Percentiles rank a stretch among this genome's conserved stretches.
Evolutionary conservation across 2,113 vertebrate species (phyloP).

Genomic region (Garra rufa): DNA sequence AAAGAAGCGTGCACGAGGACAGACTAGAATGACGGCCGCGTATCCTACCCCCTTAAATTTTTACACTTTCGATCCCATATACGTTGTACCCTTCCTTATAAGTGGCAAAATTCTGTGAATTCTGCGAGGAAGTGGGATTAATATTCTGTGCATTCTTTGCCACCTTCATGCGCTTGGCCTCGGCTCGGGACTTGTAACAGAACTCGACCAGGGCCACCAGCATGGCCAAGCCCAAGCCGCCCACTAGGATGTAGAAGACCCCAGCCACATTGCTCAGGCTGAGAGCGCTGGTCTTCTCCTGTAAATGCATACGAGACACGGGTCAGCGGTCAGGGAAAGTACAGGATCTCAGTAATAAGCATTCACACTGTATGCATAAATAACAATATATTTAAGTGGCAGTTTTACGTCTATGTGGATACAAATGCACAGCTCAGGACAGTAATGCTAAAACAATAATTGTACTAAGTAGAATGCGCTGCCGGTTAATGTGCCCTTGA

Average conservation of each 20-base stretch:
- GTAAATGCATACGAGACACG: conserved; percentile 80
- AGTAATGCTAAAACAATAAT: conserved; percentile 64
- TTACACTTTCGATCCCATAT: conserved; percentile 99
- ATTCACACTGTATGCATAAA: conserved; percentile 37
- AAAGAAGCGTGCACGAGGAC: conserved; percentile 86
- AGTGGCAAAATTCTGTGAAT: conserved; percentile 99
- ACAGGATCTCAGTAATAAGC: conserved; percentile 26
- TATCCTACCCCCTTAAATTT: conserved; percentile 99
- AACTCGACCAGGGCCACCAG: conserved; percentile 99
- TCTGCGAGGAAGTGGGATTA: conserved; percentile 99
- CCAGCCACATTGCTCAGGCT: conserved; percentile 99
- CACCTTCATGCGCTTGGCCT: conserved; percentile 99
- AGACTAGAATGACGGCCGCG: conserved; percentile 93
- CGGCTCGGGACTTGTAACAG: conserved; percentile 99
- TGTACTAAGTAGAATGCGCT: conserved; percentile 58
- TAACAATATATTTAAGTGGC: conserved; percentile 46
- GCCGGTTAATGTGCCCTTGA: conserved; percentile 65
- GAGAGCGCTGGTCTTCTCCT: conserved; percentile 99
- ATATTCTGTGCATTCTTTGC: conserved; percentile 99
- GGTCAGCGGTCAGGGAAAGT: conserved; percentile 76
- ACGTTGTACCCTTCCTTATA: conserved; percentile 99
- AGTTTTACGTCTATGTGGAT: conserved; percentile 46
- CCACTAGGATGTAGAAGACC: conserved; percentile 99
- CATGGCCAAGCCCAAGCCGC: conserved; percentile 99
- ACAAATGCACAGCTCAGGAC: conserved; percentile 66